Conservation (phyloP, 2,113 vertebrate genomes). For the Bucco capensis region DNA sequence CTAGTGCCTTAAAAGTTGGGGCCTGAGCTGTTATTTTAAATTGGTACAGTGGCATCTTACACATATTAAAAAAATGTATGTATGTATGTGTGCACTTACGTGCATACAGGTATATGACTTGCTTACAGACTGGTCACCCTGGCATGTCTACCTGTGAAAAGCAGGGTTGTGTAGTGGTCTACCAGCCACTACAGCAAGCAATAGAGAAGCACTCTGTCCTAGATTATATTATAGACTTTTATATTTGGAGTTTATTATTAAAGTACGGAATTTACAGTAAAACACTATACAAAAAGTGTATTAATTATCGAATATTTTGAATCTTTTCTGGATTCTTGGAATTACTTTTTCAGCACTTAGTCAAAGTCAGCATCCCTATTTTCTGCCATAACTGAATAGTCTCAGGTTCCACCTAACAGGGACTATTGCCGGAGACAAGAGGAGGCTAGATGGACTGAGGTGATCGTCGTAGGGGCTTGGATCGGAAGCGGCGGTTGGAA, state of each 20-base stretch:
- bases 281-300: background rate
- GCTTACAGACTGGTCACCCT: background rate
- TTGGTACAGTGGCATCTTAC: background rate
- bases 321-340: background rate
- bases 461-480: accelerated
- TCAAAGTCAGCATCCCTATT: background rate
- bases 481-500: accelerated
- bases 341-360: background rate
- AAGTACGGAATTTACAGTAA: background rate
- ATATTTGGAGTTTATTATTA: background rate
- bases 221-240: background rate
- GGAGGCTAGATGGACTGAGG: accelerated
- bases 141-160: background rate
- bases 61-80: background rate
- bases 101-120: accelerated
- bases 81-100: background rate
- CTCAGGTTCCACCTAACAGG: accelerated
- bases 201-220: too few relatives aligned
- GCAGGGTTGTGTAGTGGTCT: background rate
- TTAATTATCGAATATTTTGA: background rate
- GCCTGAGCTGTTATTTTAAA: background rate
- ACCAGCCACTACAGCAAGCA: background rate
- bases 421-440: accelerated
- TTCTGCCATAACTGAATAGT: accelerated
- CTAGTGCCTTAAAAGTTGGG: background rate